Evolutionary conservation across 92 coral and sea anemone species (phyloP).

Genomic region (Isaurus tuberculatus): DNA sequence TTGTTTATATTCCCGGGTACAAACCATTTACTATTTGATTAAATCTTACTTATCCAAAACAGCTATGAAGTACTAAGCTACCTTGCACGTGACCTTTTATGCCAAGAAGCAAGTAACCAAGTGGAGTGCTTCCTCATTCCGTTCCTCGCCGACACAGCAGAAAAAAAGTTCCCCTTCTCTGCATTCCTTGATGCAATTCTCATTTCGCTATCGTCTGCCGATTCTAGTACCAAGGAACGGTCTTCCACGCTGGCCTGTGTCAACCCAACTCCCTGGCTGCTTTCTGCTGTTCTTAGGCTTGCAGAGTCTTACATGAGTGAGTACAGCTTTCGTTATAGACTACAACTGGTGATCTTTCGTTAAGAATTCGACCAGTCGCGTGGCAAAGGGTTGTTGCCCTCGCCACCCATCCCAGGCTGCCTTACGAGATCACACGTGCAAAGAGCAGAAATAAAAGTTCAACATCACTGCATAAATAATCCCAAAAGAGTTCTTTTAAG

Average conservation of each 20-base stretch:
- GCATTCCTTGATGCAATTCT: conserved; percentile 46
- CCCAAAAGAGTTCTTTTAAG: too few species aligned
- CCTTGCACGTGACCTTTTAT: conserved; percentile 26
- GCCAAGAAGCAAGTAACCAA: conserved; percentile 40
- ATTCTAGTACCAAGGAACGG: neutral
- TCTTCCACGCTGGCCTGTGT: neutral
- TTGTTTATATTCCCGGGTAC: neutral
- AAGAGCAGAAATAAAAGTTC: too few species aligned
- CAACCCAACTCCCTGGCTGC: conserved; percentile 37
- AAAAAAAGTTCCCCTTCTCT: conserved; percentile 26
- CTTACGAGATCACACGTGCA: too few species aligned
- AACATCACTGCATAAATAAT: too few species aligned
- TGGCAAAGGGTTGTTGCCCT: too few species aligned
- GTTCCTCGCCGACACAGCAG: conserved; percentile 3
- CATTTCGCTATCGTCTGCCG: neutral
- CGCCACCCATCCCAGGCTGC: too few species aligned
- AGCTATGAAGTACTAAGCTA: conserved; percentile 30
- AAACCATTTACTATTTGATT: neutral
- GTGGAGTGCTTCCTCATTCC: conserved; percentile 39
- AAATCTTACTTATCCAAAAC: neutral
- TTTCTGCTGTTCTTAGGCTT: conserved; percentile 33
- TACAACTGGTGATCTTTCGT: neutral
- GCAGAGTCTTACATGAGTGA: conserved; percentile 28
- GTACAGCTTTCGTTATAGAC: neutral
- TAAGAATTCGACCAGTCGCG: too few species aligned